Evolutionary conservation across 2,797 vertebrate genomes (phyloP).

Genomic region (Coreius guichenoti): DNA sequence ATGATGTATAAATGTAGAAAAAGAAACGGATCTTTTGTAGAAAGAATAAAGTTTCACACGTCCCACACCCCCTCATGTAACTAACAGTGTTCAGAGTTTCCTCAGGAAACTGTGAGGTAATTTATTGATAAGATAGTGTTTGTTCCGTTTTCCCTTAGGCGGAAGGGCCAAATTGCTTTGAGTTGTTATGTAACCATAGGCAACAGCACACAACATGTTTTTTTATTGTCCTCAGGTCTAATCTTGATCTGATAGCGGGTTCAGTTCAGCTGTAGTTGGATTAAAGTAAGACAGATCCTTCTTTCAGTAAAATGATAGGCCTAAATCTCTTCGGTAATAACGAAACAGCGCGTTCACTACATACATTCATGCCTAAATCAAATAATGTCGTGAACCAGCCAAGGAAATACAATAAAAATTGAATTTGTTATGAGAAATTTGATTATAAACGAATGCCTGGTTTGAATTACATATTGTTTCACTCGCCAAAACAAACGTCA

Average conservation of each 20-base stretch:
- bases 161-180: slow-evolving; percentile 8
- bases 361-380: slow-evolving; percentile 16
- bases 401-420: slow-evolving; percentile 13
- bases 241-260: slow-evolving; percentile 37
- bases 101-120: slow-evolving; percentile 23
- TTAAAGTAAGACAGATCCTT: neutral
- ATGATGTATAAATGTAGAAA: neutral
- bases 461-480: slow-evolving; percentile 2
- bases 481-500: neutral
- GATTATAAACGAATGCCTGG: neutral
- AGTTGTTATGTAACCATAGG: slow-evolving; percentile 40
- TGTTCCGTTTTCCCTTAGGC: slow-evolving; percentile 45
- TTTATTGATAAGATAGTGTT: slow-evolving; percentile 53
- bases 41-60: neutral
- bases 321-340: slow-evolving; percentile 1
- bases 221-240: slow-evolving; percentile 14
- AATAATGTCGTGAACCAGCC: neutral
- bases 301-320: neutral
- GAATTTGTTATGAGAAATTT: slow-evolving; percentile 11
- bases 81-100: slow-evolving; percentile 9
- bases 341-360: neutral
- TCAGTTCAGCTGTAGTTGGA: neutral
- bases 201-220: slow-evolving; percentile 42
- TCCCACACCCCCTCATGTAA: neutral
- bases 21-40: neutral